Conservation (phyloP, 2,797 vertebrate species). For the Myiotriccus ornatus region DNA sequence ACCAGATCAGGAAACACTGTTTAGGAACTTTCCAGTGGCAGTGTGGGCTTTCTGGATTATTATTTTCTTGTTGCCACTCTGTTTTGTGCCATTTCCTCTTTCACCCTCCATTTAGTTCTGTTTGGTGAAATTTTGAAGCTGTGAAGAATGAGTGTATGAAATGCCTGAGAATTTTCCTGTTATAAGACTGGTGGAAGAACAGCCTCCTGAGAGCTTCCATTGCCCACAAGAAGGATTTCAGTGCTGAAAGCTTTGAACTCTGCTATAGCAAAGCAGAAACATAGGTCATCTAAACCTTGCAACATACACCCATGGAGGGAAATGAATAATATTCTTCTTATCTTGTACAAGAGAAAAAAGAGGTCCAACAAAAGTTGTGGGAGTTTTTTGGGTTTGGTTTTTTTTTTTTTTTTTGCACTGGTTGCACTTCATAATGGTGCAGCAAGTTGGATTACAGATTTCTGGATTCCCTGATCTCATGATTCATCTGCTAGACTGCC, state of each 20-base stretch:
- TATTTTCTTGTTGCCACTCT: constrained; percentile 25
- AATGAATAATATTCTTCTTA: constrained; percentile 2
- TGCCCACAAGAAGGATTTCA: constrained; percentile 46
- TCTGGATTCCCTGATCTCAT: constrained; percentile 7
- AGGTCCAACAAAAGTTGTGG: background rate
- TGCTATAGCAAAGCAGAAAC: constrained; percentile 16
- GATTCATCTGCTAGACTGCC: background rate
- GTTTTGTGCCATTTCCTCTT: background rate
- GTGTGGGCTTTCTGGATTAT: background rate
- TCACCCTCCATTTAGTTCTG: constrained; percentile 19
- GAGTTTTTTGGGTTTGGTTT: too few species aligned
- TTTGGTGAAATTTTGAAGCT: constrained; percentile 14
- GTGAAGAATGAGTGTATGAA: background rate
- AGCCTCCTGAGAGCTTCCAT: constrained; percentile 12
- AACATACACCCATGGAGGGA: background rate
- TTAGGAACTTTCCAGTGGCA: background rate
- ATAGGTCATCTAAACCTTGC: background rate
- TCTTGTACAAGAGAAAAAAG: background rate
- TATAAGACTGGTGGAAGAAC: background rate
- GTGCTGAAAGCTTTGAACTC: constrained; percentile 49
- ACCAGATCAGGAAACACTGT: background rate
- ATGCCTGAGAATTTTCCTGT: background rate
- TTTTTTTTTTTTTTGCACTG: background rate
- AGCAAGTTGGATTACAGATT: constrained; percentile 30
- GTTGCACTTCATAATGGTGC: background rate